Percentiles rank a stretch among this genome's conserved stretches.
Conservation (phyloP, 2,113 vertebrate species). For the Coregonus clupeaformis region DNA sequence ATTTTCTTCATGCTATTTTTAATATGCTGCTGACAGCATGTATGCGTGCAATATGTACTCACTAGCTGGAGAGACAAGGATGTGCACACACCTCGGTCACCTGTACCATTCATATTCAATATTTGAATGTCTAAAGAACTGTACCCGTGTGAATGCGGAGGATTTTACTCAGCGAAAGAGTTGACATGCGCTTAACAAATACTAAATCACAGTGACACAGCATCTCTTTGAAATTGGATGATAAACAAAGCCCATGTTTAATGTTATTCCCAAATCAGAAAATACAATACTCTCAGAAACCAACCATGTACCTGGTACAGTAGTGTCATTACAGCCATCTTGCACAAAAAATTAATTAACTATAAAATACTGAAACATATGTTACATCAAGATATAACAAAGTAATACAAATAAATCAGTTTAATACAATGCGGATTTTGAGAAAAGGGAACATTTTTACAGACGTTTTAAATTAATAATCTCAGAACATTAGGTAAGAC, state of each 20-base stretch:
- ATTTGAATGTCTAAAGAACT: no score
- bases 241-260: slow-evolving; percentile 70
- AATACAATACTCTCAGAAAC: slow-evolving; percentile 70
- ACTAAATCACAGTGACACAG: neutral
- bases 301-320: slow-evolving; percentile 49
- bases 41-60: no score
- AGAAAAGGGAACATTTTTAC: slow-evolving; percentile 60
- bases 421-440: slow-evolving; percentile 61
- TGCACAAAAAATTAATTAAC: slow-evolving; percentile 47
- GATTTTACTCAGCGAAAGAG: no score
- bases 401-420: slow-evolving; percentile 59
- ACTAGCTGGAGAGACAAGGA: no score
- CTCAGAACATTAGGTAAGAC: slow-evolving; percentile 59
- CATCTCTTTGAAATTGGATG: slow-evolving; percentile 65
- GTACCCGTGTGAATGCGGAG: no score
- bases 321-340: slow-evolving; percentile 54
- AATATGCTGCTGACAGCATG: no score
- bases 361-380: slow-evolving; percentile 74
- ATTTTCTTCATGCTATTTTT: no score
- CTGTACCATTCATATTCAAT: no score
- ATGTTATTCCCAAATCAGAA: slow-evolving; percentile 72
- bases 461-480: slow-evolving; percentile 65
- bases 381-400: slow-evolving; percentile 65
- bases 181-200: neutral
- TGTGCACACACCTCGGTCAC: no score